These are phyloP conservation scores for Archilochus colubris DNA, from an alignment of 2,113 vertebrate genomes.

Conservation along the genomic window DNA sequence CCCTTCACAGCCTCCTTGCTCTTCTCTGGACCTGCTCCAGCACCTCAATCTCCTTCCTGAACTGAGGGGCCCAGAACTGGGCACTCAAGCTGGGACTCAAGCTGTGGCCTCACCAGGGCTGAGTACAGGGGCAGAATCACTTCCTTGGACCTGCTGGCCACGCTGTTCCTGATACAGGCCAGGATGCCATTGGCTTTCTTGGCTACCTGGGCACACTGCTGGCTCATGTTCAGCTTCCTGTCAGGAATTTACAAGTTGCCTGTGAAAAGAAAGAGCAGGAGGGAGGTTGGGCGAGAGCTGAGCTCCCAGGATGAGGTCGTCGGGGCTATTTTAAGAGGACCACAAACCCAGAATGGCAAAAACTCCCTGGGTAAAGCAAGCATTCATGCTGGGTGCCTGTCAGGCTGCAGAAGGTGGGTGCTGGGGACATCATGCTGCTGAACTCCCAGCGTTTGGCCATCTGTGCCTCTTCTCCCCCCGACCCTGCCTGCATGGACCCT, in stretches of 20 bases:
- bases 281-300: rapidly evolving
- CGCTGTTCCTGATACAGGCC: too few relatives aligned
- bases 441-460: rapidly evolving
- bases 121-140: too few relatives aligned
- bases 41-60: too few relatives aligned
- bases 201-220: too few relatives aligned
- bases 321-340: neutral
- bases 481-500: rapidly evolving
- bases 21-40: too few relatives aligned
- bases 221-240: too few relatives aligned
- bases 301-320: neutral
- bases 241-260: neutral
- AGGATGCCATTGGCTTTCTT: too few relatives aligned
- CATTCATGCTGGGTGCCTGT: rapidly evolving
- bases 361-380: rapidly evolving
- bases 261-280: neutral
- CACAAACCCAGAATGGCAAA: neutral
- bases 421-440: rapidly evolving
- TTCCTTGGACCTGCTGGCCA: too few relatives aligned
- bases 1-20: too few relatives aligned
- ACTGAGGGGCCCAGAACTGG: too few relatives aligned
- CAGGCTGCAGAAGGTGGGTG: neutral
- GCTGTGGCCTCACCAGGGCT: too few relatives aligned
- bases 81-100: too few relatives aligned
- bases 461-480: rapidly evolving